These are phyloP conservation scores for Oncopodura yosiiana DNA, from an alignment of 1,140 invertebrate species.

Conservation along the genomic window DNA sequence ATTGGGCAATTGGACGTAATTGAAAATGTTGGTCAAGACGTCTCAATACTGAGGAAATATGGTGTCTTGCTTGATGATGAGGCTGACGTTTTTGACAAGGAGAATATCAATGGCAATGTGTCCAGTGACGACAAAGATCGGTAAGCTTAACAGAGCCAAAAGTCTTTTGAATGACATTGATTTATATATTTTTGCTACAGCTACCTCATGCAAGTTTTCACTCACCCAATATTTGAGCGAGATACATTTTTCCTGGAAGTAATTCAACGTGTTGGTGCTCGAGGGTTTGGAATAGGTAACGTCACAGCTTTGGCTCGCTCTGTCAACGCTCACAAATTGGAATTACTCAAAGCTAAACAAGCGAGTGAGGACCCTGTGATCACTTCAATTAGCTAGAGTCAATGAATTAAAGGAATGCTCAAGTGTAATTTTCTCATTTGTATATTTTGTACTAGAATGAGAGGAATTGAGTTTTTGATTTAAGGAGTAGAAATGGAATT, in stretches of 20 bases:
- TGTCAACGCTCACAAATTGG: conserved; percentile 33
- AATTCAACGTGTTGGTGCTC: conserved; percentile 45
- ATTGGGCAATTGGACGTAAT: conserved; percentile 40
- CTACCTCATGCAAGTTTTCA: conserved; percentile 49
- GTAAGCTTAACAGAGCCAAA: not conserved
- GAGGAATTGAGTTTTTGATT: too few species aligned
- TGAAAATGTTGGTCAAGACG: conserved; percentile 37
- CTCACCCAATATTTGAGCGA: conserved; percentile 43
- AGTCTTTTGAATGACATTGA: not conserved
- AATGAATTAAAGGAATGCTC: too few species aligned
- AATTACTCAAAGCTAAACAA: too few species aligned
- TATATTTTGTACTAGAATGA: too few species aligned
- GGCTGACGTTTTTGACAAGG: conserved; percentile 32
- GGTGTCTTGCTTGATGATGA: conserved; percentile 37
- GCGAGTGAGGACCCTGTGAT: too few species aligned
- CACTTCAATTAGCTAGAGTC: too few species aligned
- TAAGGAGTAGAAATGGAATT: too few species aligned
- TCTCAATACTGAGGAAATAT: conserved; percentile 34
- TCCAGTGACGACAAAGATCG: not conserved
- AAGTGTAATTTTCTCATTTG: too few species aligned
- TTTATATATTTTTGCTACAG: conserved; percentile 35
- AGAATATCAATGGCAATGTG: not conserved
- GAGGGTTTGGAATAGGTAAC: conserved; percentile 49
- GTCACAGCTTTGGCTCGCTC: conserved; percentile 45
- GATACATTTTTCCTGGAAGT: conserved; percentile 50